These are phyloP conservation scores for Alligator mississippiensis DNA, from an alignment of 2,113 vertebrate species.

Conservation along the genomic window DNA sequence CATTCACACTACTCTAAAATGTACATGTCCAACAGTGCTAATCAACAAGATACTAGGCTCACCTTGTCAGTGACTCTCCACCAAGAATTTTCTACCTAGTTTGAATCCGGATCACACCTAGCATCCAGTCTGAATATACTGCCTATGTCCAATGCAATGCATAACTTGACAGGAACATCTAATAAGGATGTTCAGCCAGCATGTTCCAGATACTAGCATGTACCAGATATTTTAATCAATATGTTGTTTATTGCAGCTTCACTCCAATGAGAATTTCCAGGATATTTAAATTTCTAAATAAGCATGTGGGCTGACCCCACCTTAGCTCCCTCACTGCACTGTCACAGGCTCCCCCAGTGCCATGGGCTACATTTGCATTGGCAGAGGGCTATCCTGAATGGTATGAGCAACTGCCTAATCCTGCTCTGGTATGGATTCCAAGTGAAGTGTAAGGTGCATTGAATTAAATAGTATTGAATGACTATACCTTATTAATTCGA, in stretches of 20 bases:
- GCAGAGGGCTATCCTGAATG: conserved; percentile 13
- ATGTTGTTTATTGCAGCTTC: neutral
- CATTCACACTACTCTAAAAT: neutral
- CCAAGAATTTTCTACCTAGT: neutral
- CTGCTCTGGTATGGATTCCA: conserved; percentile 41
- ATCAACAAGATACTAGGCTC: neutral
- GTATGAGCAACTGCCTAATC: conserved; percentile 49
- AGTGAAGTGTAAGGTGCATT: conserved; percentile 28
- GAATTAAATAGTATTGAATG: conserved; percentile 34
- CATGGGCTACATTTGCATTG: neutral
- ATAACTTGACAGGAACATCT: neutral
- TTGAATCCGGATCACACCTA: neutral
- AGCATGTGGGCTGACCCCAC: too few relatives aligned
- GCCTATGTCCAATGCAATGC: neutral
- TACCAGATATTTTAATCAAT: neutral
- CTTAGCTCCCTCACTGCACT: too few relatives aligned
- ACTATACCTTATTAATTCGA: neutral
- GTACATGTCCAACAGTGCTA: neutral
- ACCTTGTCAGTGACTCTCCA: neutral
- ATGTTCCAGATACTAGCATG: neutral
- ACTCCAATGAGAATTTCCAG: conserved; percentile 43
- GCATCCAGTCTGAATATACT: neutral
- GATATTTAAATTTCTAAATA: conserved; percentile 14
- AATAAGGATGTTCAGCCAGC: neutral
- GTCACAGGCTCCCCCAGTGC: too few relatives aligned